phyloP scores from a whole-genome alignment of 2,888 invertebrate species.

The Osmoderma eremita region DNA sequence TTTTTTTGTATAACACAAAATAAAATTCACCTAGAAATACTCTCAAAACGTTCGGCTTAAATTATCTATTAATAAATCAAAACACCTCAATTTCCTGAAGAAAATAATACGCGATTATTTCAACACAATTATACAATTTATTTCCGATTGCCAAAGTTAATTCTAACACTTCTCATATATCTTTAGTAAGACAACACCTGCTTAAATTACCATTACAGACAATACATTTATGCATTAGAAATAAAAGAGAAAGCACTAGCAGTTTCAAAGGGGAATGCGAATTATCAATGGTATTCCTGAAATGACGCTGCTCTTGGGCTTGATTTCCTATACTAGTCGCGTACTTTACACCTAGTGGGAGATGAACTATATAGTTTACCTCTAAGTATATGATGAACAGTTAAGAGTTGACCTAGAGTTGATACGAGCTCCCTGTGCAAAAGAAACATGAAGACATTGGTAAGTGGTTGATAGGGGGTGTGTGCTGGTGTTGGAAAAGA shows the following conservation, averaged over 20 bases:
- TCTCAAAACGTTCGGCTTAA: too few relatives aligned
- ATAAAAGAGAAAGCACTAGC: conserved; percentile 40
- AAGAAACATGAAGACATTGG: conserved; percentile 47
- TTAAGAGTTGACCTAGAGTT: conserved; percentile 47
- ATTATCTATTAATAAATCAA: background rate
- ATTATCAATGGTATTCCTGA: conserved; percentile 32
- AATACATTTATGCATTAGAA: conserved; percentile 14
- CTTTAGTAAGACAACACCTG: conserved; percentile 25
- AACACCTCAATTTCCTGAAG: background rate
- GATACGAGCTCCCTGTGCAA: conserved; percentile 41
- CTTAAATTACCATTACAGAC: conserved; percentile 27
- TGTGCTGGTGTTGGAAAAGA: background rate
- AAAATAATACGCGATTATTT: background rate
- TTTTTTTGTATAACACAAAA: too few relatives aligned
- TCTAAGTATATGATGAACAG: conserved; percentile 45
- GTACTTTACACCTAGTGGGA: conserved; percentile 45
- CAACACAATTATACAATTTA: background rate
- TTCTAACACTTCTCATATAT: conserved; percentile 1
- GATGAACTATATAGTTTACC: conserved; percentile 51
- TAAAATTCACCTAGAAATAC: too few relatives aligned
- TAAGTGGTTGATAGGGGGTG: conserved; percentile 41
- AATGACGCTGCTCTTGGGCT: conserved; percentile 29
- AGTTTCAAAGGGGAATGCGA: conserved; percentile 11
- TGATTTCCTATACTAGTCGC: conserved; percentile 33
- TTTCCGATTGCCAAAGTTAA: conserved; percentile 1